Base-by-base conservation (phyloP, 2,797 vertebrate genomes). In the Vireo griseus region DNA sequence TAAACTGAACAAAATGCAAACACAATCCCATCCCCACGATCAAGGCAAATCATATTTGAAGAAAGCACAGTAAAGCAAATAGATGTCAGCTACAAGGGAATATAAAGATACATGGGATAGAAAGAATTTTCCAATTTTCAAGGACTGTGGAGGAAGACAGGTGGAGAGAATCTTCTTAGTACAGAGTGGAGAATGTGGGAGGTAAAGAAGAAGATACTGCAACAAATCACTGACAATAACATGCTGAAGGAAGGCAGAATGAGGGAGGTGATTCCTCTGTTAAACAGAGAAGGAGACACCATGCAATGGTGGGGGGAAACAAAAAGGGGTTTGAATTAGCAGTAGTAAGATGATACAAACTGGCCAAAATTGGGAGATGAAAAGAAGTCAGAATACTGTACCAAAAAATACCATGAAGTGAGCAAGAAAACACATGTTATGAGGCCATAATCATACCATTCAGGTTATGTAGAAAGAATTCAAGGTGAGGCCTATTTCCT, bases 211-310 rank as follows among this genome's bases (percentile, higher is more conserved):
- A 65, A 69, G 24, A 58, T 37, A 29, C 17, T 63, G n/a, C n/a
- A 78, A 73, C 65, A 96, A 96, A 95, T 91, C 88, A 92, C 63
- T 95, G 87, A 68, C 40, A 88, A 54, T 73, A 72, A 90, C 86
- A 40, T n/a, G 62, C 55, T 29, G 86, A 86, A 92, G 86, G 69
- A 72, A 90, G 55, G 59, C 24, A 88, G 90, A 95, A 81, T 69
- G 87, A 90, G 28, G 21, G 81, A 95, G 54, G 15, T 86, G 35
- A 95, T 78, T 72, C 9, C 47, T 28, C 71, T 80, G 67, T 86
- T 78, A 80, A 95, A 74, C 35, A 55, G 82, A 82, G 48, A 96
- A 90, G 50, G 35, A 44, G 20, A 40, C 31, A 39, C 35, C 51
- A 24, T 75, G 62, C 52, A 83, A 51, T 16, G 33, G 39, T 39